Conservation (phyloP, 2,113 vertebrate genomes). For the Numida meleagris region DNA sequence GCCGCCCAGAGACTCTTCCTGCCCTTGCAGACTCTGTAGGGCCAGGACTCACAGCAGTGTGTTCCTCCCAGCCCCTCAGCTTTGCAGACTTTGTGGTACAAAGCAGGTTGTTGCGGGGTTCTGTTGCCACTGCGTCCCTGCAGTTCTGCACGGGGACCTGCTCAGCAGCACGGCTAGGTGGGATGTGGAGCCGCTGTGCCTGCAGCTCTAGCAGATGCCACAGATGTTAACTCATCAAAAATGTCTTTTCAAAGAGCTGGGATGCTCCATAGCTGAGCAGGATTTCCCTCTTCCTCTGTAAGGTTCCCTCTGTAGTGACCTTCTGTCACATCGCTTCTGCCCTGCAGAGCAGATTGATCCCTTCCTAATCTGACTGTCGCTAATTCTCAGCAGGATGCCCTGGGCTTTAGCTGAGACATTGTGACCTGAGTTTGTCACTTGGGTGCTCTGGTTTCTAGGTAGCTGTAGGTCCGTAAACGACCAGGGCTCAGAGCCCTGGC, state of each 20-base stretch:
- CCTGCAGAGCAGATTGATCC: background rate
- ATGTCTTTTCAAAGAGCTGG: background rate
- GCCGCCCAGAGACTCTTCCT: background rate
- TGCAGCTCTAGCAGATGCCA: background rate
- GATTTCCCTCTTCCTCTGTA: background rate
- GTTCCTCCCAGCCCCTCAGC: background rate
- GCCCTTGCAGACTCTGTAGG: background rate
- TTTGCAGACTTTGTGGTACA: background rate
- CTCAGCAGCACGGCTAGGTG: background rate
- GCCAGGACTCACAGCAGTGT: rapidly evolving
- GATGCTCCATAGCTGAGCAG: background rate
- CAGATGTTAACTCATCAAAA: background rate
- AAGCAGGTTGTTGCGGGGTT: background rate
- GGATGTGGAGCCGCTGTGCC: background rate
- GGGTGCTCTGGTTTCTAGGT: background rate
- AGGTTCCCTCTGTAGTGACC: background rate
- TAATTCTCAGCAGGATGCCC: background rate
- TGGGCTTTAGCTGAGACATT: background rate
- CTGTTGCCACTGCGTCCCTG: background rate
- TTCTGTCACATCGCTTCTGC: background rate
- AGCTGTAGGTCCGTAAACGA: background rate
- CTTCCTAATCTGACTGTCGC: background rate
- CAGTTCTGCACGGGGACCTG: rapidly evolving
- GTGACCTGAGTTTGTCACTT: background rate
- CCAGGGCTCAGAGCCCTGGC: background rate